Percentiles rank a stretch among this genome's conserved stretches.
Evolutionary conservation across 1,140 invertebrate species (phyloP).

Genomic region (Drosophila obscura): DNA sequence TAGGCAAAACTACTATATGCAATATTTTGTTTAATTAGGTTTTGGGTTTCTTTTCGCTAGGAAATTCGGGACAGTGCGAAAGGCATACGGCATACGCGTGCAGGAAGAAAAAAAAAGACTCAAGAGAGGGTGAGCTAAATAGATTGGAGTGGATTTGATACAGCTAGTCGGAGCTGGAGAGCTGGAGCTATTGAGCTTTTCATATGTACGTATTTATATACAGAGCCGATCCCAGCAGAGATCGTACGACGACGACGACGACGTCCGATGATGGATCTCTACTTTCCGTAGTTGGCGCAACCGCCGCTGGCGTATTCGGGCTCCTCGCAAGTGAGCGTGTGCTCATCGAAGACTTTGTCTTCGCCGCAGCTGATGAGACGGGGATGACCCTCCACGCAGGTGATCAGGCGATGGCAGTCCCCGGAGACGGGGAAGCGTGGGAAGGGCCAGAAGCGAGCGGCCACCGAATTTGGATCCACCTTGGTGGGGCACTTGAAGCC

Average conservation of each 20-base stretch:
- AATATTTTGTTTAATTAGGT: slow-evolving; percentile 6
- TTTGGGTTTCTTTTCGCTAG: slow-evolving; percentile 37
- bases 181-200: neutral
- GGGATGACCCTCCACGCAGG: slow-evolving; percentile 94
- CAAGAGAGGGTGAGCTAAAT: neutral
- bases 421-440: slow-evolving; percentile 93
- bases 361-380: slow-evolving; percentile 93
- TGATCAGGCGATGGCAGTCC: slow-evolving; percentile 93
- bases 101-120: neutral
- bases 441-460: slow-evolving; percentile 95
- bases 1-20: slow-evolving; percentile 25
- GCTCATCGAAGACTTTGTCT: slow-evolving; percentile 93
- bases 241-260: neutral
- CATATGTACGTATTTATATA: slow-evolving; percentile 16
- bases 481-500: slow-evolving; percentile 94
- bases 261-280: slow-evolving; percentile 11
- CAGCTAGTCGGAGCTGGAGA: too few species aligned
- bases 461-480: slow-evolving; percentile 89
- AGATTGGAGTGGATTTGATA: neutral
- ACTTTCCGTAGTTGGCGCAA: slow-evolving; percentile 77
- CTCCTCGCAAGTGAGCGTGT: slow-evolving; percentile 92
- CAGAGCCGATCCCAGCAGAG: slow-evolving; percentile 3
- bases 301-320: slow-evolving; percentile 77
- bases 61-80: slow-evolving; percentile 38
- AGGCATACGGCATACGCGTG: slow-evolving; percentile 4